Base-by-base conservation (phyloP, 2,113 vertebrate species). In the Trematocara macrostoma region DNA sequence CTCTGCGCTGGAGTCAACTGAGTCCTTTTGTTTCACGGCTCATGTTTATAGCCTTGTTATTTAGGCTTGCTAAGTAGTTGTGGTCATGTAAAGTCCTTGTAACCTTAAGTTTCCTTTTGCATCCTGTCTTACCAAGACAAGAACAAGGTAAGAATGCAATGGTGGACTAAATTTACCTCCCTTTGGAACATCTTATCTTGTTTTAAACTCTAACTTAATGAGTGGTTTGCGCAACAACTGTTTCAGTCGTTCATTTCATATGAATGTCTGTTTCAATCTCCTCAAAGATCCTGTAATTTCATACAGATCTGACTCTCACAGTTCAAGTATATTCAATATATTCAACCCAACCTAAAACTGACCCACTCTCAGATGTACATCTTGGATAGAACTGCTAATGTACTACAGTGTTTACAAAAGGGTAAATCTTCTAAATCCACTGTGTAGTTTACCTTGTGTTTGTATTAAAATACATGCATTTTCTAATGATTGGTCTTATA, bases 41-140 rank as follows among this genome's bases (percentile, higher is more conserved):
- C 38, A 5, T 23, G 7, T 94, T 92, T 90, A 90, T 34, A 69
- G 78, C 74, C 80, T 79, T 80, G 40, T 87, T 87, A 89, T 87
- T 79, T 69, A 45, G 15, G 16, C 26, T 35, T 8, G 40, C 49
- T 84, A 76, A 79, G 78, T 84, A 59, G 85, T 31, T 67, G 67
- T 47, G 57, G 51, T 20, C 4, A 38, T 76, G 57, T 86, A 76
- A 87, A 79, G 79, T 45, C 78, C 76, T 79, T 83, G n/a, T 84
- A 59, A 18, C 57, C 29, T 82, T 45, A n/a, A 51, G 84, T 85
- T 89, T 91, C 61, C 76, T 89, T 78, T 59, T 38, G 78, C 15
- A 81, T 82, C 81, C 52, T 84, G 55, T 90, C 67, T 9, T 5
- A 1, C 55, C 16, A 9, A 88, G 45, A 34, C 14, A 38, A 80